Evolutionary conservation across 2,113 vertebrate species (phyloP).

Genomic region (Oxyruncus cristatus): DNA sequence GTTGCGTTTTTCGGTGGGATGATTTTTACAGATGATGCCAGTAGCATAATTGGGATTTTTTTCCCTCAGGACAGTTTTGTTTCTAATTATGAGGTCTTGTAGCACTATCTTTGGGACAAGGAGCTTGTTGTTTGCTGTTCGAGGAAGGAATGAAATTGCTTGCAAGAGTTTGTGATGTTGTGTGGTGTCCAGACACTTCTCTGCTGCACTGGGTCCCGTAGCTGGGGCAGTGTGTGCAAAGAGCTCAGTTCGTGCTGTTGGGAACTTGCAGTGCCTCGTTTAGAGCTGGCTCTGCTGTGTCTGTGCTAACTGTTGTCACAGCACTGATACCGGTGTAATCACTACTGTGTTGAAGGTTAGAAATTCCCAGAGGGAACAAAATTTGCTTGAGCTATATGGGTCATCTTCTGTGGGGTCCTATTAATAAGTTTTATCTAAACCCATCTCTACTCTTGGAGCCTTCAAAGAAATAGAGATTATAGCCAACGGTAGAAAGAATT

Average conservation of each 20-base stretch:
- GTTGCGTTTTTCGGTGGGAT: not conserved
- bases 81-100: not conserved
- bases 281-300: not conserved
- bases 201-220: rapidly evolving
- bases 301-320: not conserved
- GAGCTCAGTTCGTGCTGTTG: not conserved
- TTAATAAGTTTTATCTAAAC: conserved; percentile 51
- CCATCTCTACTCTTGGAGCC: not conserved
- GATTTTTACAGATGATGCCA: not conserved
- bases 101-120: not conserved
- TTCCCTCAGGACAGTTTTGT: not conserved
- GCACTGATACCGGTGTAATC: not conserved
- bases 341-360: not conserved
- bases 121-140: not conserved
- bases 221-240: rapidly evolving
- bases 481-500: conserved; percentile 21
- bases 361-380: not conserved
- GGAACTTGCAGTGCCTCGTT: rapidly evolving
- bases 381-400: not conserved
- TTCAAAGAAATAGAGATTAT: conserved; percentile 16
- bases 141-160: not conserved
- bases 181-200: not conserved
- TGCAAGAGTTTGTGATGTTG: not conserved
- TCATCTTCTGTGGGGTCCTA: conserved; percentile 38
- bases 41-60: not conserved